Conservation (phyloP, 1,140 invertebrate species). For the Caenorhabditis tropicalis region DNA sequence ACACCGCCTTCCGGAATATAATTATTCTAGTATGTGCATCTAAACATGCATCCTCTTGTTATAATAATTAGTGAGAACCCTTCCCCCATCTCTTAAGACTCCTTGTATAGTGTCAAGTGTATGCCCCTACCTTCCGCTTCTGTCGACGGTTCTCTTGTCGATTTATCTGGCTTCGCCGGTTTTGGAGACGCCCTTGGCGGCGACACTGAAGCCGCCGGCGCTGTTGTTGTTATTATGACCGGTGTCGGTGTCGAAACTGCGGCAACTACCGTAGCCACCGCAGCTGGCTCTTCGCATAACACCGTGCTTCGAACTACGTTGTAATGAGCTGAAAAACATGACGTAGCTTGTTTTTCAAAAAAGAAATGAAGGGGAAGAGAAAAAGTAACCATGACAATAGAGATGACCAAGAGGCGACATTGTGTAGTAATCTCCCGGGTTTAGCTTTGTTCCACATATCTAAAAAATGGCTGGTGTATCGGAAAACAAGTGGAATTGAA, state of each 20-base stretch:
- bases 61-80: not conserved
- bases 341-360: not conserved
- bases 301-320: not conserved
- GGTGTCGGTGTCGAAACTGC: not conserved
- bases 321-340: constrained; percentile 40
- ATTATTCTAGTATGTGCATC: constrained; percentile 12
- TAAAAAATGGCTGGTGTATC: not conserved
- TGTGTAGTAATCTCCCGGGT: constrained; percentile 22
- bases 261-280: not conserved
- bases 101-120: not conserved
- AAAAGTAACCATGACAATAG: constrained; percentile 7
- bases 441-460: not conserved
- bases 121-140: not conserved
- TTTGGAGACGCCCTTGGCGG: too few relatives aligned
- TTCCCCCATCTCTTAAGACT: not conserved
- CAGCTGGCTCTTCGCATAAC: not conserved
- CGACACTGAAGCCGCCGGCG: too few relatives aligned
- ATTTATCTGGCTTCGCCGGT: not conserved
- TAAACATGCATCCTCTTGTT: constrained; percentile 21
- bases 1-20: constrained; percentile 1
- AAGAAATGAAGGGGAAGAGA: not conserved
- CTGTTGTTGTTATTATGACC: too few relatives aligned
- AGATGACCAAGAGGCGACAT: not conserved
- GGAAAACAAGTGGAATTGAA: not conserved
- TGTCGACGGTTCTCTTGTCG: not conserved